phyloP scores from a whole-genome alignment of 1,140 invertebrate genomes.

The Nephotettix cincticeps region DNA sequence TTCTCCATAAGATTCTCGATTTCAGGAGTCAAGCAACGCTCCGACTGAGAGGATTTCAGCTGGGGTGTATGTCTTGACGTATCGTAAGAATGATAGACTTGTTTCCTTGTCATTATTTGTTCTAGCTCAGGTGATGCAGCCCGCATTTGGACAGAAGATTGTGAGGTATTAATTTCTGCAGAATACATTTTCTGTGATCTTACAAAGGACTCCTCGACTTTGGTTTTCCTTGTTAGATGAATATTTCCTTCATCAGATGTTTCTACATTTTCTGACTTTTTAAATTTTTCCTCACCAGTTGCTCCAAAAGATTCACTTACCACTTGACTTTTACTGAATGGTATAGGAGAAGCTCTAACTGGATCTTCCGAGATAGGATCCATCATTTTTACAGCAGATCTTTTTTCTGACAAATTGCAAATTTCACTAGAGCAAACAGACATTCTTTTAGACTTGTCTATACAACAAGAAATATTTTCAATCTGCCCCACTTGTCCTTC shows the following conservation, averaged over 20 bases:
- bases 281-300: background rate
- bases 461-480: constrained; percentile 7
- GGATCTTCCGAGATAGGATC: constrained; percentile 2
- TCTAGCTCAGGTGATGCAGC: constrained; percentile 4
- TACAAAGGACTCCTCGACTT: constrained; percentile 24
- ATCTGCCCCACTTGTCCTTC: background rate
- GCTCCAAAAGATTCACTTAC: background rate
- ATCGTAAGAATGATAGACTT: background rate
- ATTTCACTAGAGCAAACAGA: constrained; percentile 39
- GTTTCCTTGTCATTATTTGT: constrained; percentile 15
- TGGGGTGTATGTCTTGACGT: background rate
- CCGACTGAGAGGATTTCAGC: background rate
- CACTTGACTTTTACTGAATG: background rate
- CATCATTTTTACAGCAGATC: background rate
- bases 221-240: constrained; percentile 16
- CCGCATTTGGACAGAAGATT: background rate
- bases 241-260: constrained; percentile 16
- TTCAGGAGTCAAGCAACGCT: constrained; percentile 28
- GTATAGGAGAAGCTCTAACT: constrained; percentile 32
- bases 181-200: constrained; percentile 3
- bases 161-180: background rate
- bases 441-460: constrained; percentile 33
- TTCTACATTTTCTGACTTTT: constrained; percentile 4
- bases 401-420: constrained; percentile 28
- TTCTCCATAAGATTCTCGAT: constrained; percentile 23